A percentile compares a stretch with the other conserved stretches of the same genome.
These are phyloP conservation scores for Diadegma fenestrale DNA, from an alignment of 2,888 invertebrate species.

Conservation along the genomic window DNA sequence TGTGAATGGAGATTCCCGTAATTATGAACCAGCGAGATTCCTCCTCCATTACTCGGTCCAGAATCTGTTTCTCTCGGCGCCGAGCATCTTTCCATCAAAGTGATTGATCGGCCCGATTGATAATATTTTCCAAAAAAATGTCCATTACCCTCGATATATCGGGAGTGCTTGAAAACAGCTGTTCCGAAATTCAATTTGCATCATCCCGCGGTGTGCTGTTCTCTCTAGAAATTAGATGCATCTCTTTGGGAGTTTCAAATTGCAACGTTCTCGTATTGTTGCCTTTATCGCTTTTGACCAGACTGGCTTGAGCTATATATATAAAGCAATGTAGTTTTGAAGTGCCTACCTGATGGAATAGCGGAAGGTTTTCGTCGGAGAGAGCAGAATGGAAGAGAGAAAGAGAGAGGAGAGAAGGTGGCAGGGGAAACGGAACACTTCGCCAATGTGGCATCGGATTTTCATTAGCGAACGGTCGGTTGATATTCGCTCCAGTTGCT, in stretches of 20 bases:
- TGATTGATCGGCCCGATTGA: too few species aligned
- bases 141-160: neutral
- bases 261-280: conserved; percentile 13
- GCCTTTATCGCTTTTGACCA: conserved; percentile 4
- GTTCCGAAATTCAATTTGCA: neutral
- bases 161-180: neutral
- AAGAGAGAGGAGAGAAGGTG: conserved; percentile 1
- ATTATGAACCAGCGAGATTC: conserved; percentile 47
- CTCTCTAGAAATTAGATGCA: neutral
- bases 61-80: neutral
- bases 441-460: conserved; percentile 61
- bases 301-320: conserved; percentile 22
- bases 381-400: conserved; percentile 61
- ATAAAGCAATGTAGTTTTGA: conserved; percentile 34
- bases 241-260: conserved; percentile 4
- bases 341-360: conserved; percentile 44
- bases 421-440: conserved; percentile 59
- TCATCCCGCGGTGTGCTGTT: neutral
- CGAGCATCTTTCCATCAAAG: too few species aligned
- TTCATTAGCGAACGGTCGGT: conserved; percentile 62
- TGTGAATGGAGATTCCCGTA: conserved; percentile 61
- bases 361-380: conserved; percentile 7
- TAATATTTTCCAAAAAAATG: too few species aligned
- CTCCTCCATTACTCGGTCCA: conserved; percentile 34
- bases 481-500: conserved; percentile 61